Percentiles rank a stretch among this genome's conserved stretches.
Conservation (phyloP, 2,888 invertebrate species). For the Dolichomitus sp. region DNA sequence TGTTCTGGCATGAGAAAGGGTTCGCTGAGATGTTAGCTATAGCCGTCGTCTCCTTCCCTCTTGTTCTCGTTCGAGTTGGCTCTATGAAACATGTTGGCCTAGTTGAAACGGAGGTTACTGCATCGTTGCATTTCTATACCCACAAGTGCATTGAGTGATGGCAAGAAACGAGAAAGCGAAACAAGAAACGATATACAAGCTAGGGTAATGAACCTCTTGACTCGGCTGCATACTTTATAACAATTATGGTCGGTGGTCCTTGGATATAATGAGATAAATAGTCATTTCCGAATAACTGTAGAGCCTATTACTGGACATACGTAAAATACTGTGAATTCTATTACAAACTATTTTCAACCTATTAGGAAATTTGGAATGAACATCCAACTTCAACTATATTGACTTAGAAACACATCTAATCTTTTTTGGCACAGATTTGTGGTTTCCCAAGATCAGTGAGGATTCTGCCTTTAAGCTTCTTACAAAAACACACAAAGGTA, state of each 20-base stretch:
- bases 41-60: slow-evolving; percentile 33
- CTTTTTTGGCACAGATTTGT: neutral
- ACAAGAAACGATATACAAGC: slow-evolving; percentile 4
- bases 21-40: slow-evolving; percentile 51
- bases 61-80: slow-evolving; percentile 41
- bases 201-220: slow-evolving; percentile 22
- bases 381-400: neutral
- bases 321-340: neutral
- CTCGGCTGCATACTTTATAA: slow-evolving; percentile 16
- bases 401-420: neutral
- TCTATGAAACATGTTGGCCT: slow-evolving; percentile 47
- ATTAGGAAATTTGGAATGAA: neutral
- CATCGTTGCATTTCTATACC: slow-evolving; percentile 43
- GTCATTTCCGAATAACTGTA: neutral
- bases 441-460: neutral
- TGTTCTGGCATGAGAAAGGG: slow-evolving; percentile 61
- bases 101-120: slow-evolving; percentile 54
- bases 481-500: neutral
- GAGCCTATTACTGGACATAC: neutral
- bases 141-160: slow-evolving; percentile 36
- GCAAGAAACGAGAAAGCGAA: slow-evolving; percentile 25
- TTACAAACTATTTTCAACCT: neutral
- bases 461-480: neutral
- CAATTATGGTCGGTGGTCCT: neutral
- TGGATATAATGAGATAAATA: neutral